A percentile compares a stretch with the other conserved stretches of the same genome.
Conservation (phyloP, 2,113 vertebrate genomes). For the Corythoichthys intestinalis region DNA sequence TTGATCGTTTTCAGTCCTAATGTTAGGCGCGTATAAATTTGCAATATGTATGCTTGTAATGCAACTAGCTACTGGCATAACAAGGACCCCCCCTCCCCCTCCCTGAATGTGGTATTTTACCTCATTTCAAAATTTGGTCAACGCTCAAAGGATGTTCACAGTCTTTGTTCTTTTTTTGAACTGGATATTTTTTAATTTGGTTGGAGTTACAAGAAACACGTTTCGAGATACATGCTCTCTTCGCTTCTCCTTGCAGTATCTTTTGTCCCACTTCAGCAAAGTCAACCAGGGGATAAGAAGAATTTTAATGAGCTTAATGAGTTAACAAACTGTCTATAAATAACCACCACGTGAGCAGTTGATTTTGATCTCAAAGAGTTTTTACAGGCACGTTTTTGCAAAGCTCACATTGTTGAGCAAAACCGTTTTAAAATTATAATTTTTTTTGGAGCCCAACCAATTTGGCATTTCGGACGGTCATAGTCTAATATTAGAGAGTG, state of each 20-base stretch:
- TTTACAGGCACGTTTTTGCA: background rate
- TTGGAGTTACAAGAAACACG: background rate
- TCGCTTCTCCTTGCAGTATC: background rate
- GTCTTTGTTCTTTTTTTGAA: background rate
- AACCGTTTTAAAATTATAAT: too few species aligned
- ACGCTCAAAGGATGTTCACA: background rate
- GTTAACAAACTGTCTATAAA: constrained; percentile 1
- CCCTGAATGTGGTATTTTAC: background rate
- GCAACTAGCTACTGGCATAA: background rate
- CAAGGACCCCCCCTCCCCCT: background rate
- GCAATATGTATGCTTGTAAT: constrained; percentile 14
- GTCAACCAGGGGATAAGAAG: background rate
- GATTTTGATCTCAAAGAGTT: background rate
- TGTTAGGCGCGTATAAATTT: constrained; percentile 23
- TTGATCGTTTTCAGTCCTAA: constrained; percentile 18
- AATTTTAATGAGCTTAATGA: background rate
- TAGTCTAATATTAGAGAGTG: too few species aligned
- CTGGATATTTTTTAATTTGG: background rate
- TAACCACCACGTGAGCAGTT: background rate
- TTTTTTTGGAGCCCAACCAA: too few species aligned
- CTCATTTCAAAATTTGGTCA: background rate
- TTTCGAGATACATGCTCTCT: background rate
- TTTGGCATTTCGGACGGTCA: too few species aligned
- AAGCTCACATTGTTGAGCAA: background rate
- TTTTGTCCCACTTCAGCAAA: background rate